Base-by-base conservation (phyloP, 2,888 invertebrate genomes). In the Xanthorhoe spadicearia region DNA sequence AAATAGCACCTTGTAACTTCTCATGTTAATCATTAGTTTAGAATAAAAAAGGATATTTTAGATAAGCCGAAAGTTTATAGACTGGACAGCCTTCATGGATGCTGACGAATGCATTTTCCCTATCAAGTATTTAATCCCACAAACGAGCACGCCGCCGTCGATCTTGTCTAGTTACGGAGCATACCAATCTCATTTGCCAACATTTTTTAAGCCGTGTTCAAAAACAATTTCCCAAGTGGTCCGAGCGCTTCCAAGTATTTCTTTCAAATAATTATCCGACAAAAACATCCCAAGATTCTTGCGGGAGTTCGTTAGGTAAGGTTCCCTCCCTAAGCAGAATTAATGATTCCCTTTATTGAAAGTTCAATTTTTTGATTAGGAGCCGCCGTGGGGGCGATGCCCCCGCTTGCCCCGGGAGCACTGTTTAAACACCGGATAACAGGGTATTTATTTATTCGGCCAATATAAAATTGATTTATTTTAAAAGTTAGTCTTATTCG, bases 261-360 rank as follows among this genome's bases (percentile, higher is more conserved):
- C 82, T 82, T 81, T 81, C 78, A 82, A 79, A 79, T 77, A 78
- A 91, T 91, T 90, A 89, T 90, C 88, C 87, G 87, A 86, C 84
- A 87, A 89, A 89, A 90, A 89, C 90, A 89, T 88, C 81, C 87
- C 83, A 85, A 87, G 86, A 89, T 89, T 89, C 86, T 91, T 89
- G 83, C 77, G 84, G 67, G 85, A 85, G 84, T 85, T 90, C 89
- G 90, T 90, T 91, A 91, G 75, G 74, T 73, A 70, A 83, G 84
- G 83, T 85, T 78, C 82, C 83, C 88, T 85, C 86, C 85, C 87
- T 88, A 89, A 88, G 88, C 83, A 93, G 94, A 95, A 95, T 95
- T 95, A 95, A 95, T 95, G 95, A 95, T 94, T 93, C 89, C 94
- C 94, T 94, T 95, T 95, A 95, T 95, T 95, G 94, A 94, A 94